A percentile compares a stretch with the other conserved stretches of the same genome.
phyloP scores from a whole-genome alignment of 1,140 invertebrate species.

The Pogonus chalceus region DNA sequence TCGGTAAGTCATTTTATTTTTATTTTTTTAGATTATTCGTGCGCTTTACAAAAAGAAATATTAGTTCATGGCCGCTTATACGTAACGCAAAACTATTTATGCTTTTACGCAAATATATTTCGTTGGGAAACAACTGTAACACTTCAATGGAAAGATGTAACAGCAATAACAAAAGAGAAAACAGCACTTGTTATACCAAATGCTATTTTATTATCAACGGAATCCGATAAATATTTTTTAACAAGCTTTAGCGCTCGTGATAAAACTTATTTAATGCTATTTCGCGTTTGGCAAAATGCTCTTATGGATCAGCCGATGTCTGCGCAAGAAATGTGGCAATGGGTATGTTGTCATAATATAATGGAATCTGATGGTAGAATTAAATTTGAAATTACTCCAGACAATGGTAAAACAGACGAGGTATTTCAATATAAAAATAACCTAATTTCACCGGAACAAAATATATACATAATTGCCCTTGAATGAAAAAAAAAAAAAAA shows the following conservation, averaged over 20 bases:
- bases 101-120: slow-evolving; percentile 94
- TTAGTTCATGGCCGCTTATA: slow-evolving; percentile 86
- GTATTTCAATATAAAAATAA: too few species aligned
- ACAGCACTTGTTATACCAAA: slow-evolving; percentile 90
- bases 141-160: slow-evolving; percentile 80
- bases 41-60: slow-evolving; percentile 90
- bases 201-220: slow-evolving; percentile 79
- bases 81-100: slow-evolving; percentile 85
- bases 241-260: slow-evolving; percentile 86
- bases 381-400: too few species aligned
- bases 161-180: slow-evolving; percentile 86
- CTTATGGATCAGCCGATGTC: slow-evolving; percentile 81
- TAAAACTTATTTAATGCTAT: slow-evolving; percentile 90
- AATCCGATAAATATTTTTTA: slow-evolving; percentile 82
- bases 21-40: slow-evolving; percentile 75
- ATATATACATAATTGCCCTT: too few species aligned
- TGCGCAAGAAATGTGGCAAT: slow-evolving; percentile 82
- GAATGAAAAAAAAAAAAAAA: too few species aligned
- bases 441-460: too few species aligned
- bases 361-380: too few species aligned
- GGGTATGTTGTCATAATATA: slow-evolving; percentile 45
- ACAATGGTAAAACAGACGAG: too few species aligned
- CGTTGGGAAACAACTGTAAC: slow-evolving; percentile 81
- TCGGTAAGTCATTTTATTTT: slow-evolving; percentile 7
- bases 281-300: slow-evolving; percentile 92